phyloP scores from a whole-genome alignment of 30 jellyfish, hydroid and myxozoan genomes.

The Chrysaora quinquecirrha region DNA sequence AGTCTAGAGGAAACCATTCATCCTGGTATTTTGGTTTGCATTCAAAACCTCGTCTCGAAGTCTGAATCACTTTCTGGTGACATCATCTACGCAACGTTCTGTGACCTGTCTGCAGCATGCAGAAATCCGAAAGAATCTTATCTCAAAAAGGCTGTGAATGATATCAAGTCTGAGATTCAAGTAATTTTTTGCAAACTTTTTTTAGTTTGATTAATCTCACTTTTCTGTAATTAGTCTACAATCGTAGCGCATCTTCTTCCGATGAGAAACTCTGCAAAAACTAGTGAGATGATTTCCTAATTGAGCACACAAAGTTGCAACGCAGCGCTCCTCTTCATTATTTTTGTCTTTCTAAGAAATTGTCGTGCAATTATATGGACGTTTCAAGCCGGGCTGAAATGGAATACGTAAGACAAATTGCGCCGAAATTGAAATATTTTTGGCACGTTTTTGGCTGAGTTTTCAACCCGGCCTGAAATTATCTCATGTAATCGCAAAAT shows the following conservation, averaged over 20 bases:
- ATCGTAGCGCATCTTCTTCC: not conserved
- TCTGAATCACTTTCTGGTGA: not conserved
- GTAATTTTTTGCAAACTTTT: too few species aligned
- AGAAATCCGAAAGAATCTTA: conserved; percentile 63
- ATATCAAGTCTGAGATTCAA: not conserved
- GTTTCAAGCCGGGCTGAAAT: too few species aligned
- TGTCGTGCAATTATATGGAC: too few species aligned
- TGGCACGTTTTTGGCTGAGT: too few species aligned
- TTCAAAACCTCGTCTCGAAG: conserved; percentile 26
- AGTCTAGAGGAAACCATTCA: conserved; percentile 29
- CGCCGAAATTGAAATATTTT: too few species aligned
- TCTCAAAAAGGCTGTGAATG: conserved; percentile 30
- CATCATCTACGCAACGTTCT: conserved; percentile 27
- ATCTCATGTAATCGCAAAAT: too few species aligned
- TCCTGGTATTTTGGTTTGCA: conserved; percentile 19
- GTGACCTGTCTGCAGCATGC: conserved; percentile 59
- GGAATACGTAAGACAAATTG: too few species aligned
- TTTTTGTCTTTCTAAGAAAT: not conserved
- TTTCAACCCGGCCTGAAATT: too few species aligned
- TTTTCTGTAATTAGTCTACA: not conserved
- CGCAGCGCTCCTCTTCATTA: not conserved
- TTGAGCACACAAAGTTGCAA: not conserved
- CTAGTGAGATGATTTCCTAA: not conserved
- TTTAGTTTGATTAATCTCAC: conserved; percentile 25
- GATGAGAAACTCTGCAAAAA: not conserved